A percentile compares a stretch with the other conserved stretches of the same genome.
phyloP scores from a whole-genome alignment of 2,113 vertebrate species.

The Zosterops lateralis region DNA sequence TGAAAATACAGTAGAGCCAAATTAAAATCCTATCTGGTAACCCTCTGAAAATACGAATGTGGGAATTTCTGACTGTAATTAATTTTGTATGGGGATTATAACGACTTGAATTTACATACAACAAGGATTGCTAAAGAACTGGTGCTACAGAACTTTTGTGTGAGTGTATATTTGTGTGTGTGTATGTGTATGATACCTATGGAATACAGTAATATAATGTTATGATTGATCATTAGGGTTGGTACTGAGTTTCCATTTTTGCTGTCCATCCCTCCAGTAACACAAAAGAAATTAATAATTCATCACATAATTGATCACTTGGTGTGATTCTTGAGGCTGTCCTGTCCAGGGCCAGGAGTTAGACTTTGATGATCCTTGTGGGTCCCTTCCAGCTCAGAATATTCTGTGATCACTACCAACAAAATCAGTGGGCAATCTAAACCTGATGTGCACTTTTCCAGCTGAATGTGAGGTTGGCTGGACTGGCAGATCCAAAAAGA shows the following conservation, averaged over 20 bases:
- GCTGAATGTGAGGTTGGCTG: rapidly evolving
- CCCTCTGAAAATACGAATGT: background rate
- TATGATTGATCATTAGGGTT: background rate
- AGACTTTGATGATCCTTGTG: background rate
- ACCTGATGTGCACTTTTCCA: background rate
- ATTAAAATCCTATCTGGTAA: slow-evolving; percentile 38
- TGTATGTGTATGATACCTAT: background rate
- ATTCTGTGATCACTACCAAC: background rate
- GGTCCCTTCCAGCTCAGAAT: background rate
- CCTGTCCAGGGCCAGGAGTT: background rate
- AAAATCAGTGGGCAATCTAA: background rate
- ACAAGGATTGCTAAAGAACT: background rate
- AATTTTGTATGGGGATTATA: slow-evolving; percentile 46
- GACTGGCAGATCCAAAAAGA: background rate
- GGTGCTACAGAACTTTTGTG: background rate
- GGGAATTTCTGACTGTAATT: slow-evolving; percentile 41
- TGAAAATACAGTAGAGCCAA: background rate
- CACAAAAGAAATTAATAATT: background rate
- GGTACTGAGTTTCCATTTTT: background rate
- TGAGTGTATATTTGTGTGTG: background rate
- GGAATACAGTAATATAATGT: background rate
- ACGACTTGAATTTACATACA: slow-evolving; percentile 16
- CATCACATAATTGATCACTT: background rate
- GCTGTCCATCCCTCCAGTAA: background rate
- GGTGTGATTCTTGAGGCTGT: background rate